Evolutionary conservation across 2,797 vertebrate species (phyloP), one percentile per base, ranked within the genome.

Genomic region (Trichosurus vulpecula): DNA sequence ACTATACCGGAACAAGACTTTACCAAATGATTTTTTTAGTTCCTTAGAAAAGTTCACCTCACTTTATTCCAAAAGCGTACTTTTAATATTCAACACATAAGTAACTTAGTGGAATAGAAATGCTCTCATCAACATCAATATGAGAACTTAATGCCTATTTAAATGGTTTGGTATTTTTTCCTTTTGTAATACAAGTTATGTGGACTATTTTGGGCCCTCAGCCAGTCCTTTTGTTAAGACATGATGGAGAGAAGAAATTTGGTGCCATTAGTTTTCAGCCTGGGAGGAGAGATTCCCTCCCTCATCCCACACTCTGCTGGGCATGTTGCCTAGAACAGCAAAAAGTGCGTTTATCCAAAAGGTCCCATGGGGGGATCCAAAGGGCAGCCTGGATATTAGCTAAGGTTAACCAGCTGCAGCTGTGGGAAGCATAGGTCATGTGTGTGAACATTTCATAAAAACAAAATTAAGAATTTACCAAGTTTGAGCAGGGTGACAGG

Each of bases 321-420:
- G 97, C 96, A 53, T 1, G 13, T 58, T 54, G 95, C 93, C 97
- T 97, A 96, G 58, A 52, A 95, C 93, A 92, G 95, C 96, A 95
- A 54, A 81, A 55, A 74, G 90, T 10, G 31, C 94, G 58, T 92
- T 8, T 19, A 90, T 55, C 92, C 1, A 56, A 97, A 94, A 96
- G 89, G 58, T 94, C 95, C 52, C 91, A 41, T 27, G 30, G 97
- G 96, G 16, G 87, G 93, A 91, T 58, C 66, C 90, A 95, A 74
- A 58, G 74, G 0, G 11, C 93, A 93, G 96, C 87, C 96, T 35
- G 52, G 54, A 51, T 92, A 35, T 95, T 41, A 95, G 58, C 95
- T 92, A 93, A 98, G 93, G 95, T 96, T 97, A 97, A 97, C 5
- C 25, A 96, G 35, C 12, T 97, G 91, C 96, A 97, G 97, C 93